Evolutionary conservation across 2,888 invertebrate genomes (phyloP).

Genomic region (Lepas anatifera): DNA sequence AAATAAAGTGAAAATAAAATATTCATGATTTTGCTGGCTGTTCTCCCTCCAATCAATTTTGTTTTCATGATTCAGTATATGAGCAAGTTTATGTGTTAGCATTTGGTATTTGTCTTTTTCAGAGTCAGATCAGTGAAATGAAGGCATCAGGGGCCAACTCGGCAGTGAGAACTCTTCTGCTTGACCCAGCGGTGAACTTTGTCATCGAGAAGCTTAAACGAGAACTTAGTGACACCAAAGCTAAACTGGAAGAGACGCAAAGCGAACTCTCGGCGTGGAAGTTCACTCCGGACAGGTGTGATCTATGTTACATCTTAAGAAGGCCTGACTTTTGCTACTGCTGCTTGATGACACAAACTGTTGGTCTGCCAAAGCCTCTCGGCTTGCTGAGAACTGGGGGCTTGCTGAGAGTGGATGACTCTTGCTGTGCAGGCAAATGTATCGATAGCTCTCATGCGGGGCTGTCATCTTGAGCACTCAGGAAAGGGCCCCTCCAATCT

Average conservation of each 20-base stretch:
- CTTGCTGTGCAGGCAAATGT: too few relatives aligned
- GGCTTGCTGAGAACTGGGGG: too few relatives aligned
- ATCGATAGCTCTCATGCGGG: too few relatives aligned
- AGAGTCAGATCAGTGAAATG: constrained; percentile 89
- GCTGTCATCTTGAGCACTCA: too few relatives aligned
- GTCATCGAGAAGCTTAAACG: constrained; percentile 79
- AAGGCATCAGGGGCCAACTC: constrained; percentile 72
- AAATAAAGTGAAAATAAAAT: neutral
- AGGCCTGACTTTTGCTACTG: neutral
- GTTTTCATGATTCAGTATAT: neutral
- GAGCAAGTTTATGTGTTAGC: constrained; percentile 5
- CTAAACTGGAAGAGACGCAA: constrained; percentile 89
- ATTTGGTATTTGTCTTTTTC: constrained; percentile 25
- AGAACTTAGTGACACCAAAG: constrained; percentile 77
- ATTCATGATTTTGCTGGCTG: neutral
- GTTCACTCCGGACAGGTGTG: constrained; percentile 75
- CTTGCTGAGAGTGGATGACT: too few relatives aligned
- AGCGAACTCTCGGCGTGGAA: constrained; percentile 98
- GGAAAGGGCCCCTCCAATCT: too few relatives aligned
- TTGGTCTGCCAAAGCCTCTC: too few relatives aligned
- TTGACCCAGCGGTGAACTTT: constrained; percentile 93
- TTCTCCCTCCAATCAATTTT: neutral
- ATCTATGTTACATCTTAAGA: neutral
- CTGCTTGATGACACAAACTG: neutral
- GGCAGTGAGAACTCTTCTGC: constrained; percentile 63